phyloP scores from a whole-genome alignment of 2,113 vertebrate genomes.

The Typhlomys cinereus region DNA sequence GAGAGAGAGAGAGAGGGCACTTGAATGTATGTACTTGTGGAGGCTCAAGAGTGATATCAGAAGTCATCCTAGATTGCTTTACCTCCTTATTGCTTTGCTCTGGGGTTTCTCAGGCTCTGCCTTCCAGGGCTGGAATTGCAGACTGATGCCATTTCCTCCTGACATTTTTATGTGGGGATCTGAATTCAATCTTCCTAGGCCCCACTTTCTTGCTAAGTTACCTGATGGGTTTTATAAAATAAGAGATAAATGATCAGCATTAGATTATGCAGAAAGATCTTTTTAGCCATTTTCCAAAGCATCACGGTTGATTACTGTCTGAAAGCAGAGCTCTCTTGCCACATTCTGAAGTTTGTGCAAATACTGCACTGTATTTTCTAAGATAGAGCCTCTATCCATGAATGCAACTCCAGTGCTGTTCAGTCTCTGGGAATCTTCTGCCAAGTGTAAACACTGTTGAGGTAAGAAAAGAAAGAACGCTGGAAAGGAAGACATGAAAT shows the following conservation, averaged over 20 bases:
- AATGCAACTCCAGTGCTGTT: neutral
- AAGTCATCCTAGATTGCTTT: too few species aligned
- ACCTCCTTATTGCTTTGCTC: too few species aligned
- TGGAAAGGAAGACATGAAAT: slow-evolving; percentile 55
- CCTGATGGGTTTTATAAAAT: slow-evolving; percentile 21
- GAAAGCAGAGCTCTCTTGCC: neutral
- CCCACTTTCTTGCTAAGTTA: neutral
- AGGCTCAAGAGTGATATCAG: too few species aligned
- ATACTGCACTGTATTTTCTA: neutral
- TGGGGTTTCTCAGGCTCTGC: too few species aligned
- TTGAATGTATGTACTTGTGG: too few species aligned
- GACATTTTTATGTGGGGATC: too few species aligned
- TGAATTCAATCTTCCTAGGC: too few species aligned
- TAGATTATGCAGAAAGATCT: neutral
- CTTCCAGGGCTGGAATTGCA: too few species aligned
- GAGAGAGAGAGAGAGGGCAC: too few species aligned
- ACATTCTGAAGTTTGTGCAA: slow-evolving; percentile 34
- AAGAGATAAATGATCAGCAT: slow-evolving; percentile 6
- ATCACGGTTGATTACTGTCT: neutral
- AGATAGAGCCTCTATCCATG: neutral
- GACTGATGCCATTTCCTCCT: too few species aligned
- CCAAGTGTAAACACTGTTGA: neutral
- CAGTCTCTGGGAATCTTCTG: neutral
- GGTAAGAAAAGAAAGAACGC: slow-evolving; percentile 41
- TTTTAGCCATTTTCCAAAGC: slow-evolving; percentile 40